These are phyloP conservation scores for Hirudinaria manillensis DNA, from an alignment of 2,888 invertebrate genomes.

Conservation along the genomic window DNA sequence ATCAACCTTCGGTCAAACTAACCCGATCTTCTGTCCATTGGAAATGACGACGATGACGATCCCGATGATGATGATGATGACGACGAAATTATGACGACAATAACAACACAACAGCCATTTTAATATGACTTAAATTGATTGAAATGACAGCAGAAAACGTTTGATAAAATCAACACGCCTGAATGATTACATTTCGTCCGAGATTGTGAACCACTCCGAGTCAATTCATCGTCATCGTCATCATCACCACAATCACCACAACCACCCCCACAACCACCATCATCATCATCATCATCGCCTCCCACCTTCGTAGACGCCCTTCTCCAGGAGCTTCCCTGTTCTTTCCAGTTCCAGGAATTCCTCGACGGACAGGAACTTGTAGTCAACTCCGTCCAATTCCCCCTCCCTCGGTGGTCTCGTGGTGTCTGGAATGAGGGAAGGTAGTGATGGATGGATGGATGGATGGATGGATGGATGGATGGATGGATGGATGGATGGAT, in stretches of 20 bases:
- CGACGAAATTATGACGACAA: neutral
- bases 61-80: neutral
- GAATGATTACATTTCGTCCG: neutral
- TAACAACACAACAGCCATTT: neutral
- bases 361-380: constrained; percentile 60
- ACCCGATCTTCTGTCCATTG: neutral
- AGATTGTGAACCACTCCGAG: neutral
- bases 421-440: constrained; percentile 55
- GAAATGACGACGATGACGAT: neutral
- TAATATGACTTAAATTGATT: neutral
- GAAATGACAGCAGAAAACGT: neutral
- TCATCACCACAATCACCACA: neutral
- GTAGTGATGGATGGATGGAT: no score
- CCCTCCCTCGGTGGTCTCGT: constrained; percentile 60
- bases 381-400: constrained; percentile 63
- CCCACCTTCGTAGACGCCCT: constrained; percentile 63
- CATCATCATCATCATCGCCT: constrained; percentile 23
- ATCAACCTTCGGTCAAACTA: neutral
- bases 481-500: no score
- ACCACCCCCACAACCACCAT: neutral
- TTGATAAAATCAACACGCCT: neutral
- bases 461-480: neutral
- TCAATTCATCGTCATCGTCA: constrained; percentile 22
- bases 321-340: constrained; percentile 61
- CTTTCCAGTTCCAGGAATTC: constrained; percentile 61